A percentile compares a stretch with the other conserved stretches of the same genome.
These are phyloP conservation scores for Thunnus albacares DNA, from an alignment of 2,797 vertebrate genomes.

Conservation along the genomic window DNA sequence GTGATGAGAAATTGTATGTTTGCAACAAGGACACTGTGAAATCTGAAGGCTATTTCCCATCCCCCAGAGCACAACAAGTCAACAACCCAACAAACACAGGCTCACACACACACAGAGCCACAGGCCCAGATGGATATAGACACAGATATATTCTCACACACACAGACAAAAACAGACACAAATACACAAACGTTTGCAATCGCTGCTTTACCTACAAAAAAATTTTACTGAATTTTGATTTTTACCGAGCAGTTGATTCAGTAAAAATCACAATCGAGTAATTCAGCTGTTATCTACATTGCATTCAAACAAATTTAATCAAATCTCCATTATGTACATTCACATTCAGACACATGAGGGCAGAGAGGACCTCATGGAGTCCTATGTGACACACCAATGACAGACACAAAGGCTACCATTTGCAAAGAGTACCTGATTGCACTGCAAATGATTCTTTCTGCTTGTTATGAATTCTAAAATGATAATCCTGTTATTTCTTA, in stretches of 20 bases:
- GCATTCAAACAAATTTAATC: constrained; percentile 34
- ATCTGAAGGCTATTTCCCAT: constrained; percentile 51
- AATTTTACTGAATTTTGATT: not conserved
- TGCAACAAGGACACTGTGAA: constrained; percentile 58
- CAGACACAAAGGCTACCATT: constrained; percentile 58
- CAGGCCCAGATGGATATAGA: constrained; percentile 34
- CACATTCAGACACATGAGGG: constrained; percentile 35
- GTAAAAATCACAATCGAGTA: not conserved
- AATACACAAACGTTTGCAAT: constrained; percentile 8
- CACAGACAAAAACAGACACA: constrained; percentile 8
- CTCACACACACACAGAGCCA: constrained; percentile 22
- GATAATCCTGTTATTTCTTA: constrained; percentile 23
- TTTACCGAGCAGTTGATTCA: not conserved
- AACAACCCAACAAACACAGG: constrained; percentile 51
- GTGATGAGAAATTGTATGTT: constrained; percentile 59
- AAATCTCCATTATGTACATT: not conserved
- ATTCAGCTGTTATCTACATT: constrained; percentile 4
- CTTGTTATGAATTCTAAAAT: constrained; percentile 47
- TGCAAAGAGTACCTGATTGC: constrained; percentile 43
- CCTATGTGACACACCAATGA: constrained; percentile 44
- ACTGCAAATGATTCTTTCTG: constrained; percentile 58
- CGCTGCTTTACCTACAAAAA: not conserved
- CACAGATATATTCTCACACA: constrained; percentile 13
- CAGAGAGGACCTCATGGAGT: constrained; percentile 27
- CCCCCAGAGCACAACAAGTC: constrained; percentile 46